Evolutionary conservation across 2,888 invertebrate species (phyloP), one percentile per base, ranked within the genome.

Genomic region (Trypoxylon attenuatum): DNA sequence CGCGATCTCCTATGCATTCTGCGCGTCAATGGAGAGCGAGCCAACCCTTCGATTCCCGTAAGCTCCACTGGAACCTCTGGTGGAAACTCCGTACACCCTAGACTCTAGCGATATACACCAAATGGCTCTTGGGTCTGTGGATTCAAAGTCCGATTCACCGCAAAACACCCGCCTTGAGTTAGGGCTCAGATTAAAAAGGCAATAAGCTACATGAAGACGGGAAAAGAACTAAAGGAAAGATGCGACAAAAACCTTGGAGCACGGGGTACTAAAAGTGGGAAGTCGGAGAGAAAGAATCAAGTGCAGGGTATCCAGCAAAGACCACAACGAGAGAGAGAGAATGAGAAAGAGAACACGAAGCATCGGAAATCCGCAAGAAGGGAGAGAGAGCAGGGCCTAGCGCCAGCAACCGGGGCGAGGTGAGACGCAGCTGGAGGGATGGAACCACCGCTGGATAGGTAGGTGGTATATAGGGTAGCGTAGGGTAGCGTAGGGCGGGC

Each of bases 351-450:
- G 57, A 51, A 46, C 53, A 41, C 54, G 45, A 57, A 57, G 65
- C 46, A 51, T 50, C 63, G 13, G 42, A 27, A 46, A 47, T 47
- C 15, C 54, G 27, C 13, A 4, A 33, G 33, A 42, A 56, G 53
- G 46, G 33, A 62, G 51, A 51, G 58, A 67, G 54, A 58, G 62
- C 52, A 46, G 27, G 33, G 61, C 16, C 49, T 47, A 46, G 67
- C 50, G 50, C 59, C 57, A 60, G 47, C 62, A 61, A 59, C 67
- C 62, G 59, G 63, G 47, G 65, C 61, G 62, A 66, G 62, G 59
- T 53, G 46, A 18, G 10, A 10, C 39, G 15, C 5, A 41, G 19
- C 41, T 10, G 41, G 19, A 41, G 18, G 41, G 6, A n/a, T 19
- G 19, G 10, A 19, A 41, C n/a, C 16, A 18, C 16, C 13, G 19